A percentile compares a stretch with the other conserved stretches of the same genome.
Evolutionary conservation across 1,140 invertebrate species (phyloP).

Genomic region (Aphelenchoides besseyi): DNA sequence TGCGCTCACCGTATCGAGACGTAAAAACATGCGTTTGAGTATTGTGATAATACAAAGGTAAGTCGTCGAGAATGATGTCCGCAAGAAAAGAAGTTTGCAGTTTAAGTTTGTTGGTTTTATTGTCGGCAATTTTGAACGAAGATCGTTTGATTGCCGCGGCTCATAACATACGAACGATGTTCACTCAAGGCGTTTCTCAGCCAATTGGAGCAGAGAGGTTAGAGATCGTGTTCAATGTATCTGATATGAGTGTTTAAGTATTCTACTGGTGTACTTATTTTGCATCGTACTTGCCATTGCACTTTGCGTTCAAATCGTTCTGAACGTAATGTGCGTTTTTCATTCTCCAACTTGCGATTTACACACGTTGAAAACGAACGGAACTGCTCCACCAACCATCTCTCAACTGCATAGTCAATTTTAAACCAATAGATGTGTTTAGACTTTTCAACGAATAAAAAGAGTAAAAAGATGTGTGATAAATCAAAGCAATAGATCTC

Average conservation of each 20-base stretch:
- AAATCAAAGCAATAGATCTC: background rate
- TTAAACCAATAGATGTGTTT: background rate
- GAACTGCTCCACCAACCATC: background rate
- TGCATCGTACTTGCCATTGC: conserved; percentile 21
- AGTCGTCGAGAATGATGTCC: background rate
- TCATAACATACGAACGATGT: conserved; percentile 28
- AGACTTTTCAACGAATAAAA: background rate
- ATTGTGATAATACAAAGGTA: conserved; percentile 20
- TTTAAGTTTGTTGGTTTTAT: conserved; percentile 17
- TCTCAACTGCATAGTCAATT: background rate
- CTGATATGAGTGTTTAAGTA: background rate
- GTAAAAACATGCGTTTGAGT: conserved; percentile 18
- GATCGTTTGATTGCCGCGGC: conserved; percentile 20
- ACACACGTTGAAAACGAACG: background rate
- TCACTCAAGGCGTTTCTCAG: background rate
- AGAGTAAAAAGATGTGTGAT: background rate
- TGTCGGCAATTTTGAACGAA: conserved; percentile 7
- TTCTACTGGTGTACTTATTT: conserved; percentile 25
- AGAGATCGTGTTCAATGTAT: conserved; percentile 3
- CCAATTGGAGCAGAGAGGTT: conserved; percentile 21
- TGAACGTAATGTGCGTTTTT: conserved; percentile 16
- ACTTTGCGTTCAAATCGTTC: conserved; percentile 7
- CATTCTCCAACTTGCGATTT: background rate
- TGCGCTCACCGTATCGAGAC: background rate
- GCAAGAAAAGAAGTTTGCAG: background rate